These are phyloP conservation scores for Hyla sarda DNA, from an alignment of 2,113 vertebrate species.

Conservation along the genomic window DNA sequence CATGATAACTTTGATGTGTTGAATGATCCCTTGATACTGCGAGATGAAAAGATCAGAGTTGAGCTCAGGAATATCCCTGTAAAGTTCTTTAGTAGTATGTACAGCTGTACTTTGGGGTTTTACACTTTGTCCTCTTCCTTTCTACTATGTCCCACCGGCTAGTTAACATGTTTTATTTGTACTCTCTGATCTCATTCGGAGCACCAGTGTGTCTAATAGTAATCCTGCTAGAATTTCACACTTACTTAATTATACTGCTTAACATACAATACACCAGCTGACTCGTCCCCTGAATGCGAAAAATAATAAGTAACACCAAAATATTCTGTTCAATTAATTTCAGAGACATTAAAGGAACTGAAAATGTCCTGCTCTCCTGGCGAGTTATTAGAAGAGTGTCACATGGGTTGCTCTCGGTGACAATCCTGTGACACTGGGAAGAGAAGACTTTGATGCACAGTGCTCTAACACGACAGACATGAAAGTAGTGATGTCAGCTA, in stretches of 20 bases:
- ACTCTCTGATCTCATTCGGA: conserved; percentile 27
- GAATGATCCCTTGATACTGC: not conserved
- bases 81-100: conserved; percentile 35
- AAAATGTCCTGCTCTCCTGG: not conserved
- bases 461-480: conserved; percentile 15
- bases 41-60: conserved; percentile 9
- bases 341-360: conserved; percentile 11
- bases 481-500: conserved; percentile 24
- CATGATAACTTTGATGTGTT: not conserved
- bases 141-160: conserved; percentile 7
- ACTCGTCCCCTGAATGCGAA: conserved; percentile 12
- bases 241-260: conserved; percentile 44
- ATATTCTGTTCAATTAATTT: conserved; percentile 39
- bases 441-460: not conserved
- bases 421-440: conserved; percentile 4
- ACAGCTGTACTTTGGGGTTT: conserved; percentile 20
- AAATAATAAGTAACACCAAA: conserved; percentile 10
- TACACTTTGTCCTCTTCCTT: conserved; percentile 32
- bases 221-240: conserved; percentile 40
- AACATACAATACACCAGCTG: conserved; percentile 23
- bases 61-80: conserved; percentile 4
- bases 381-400: conserved; percentile 29
- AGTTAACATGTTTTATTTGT: conserved; percentile 41
- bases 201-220: conserved; percentile 11
- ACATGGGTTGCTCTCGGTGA: conserved; percentile 35